These are phyloP conservation scores for Bubo bubo DNA, from an alignment of 2,113 vertebrate genomes.

Conservation along the genomic window DNA sequence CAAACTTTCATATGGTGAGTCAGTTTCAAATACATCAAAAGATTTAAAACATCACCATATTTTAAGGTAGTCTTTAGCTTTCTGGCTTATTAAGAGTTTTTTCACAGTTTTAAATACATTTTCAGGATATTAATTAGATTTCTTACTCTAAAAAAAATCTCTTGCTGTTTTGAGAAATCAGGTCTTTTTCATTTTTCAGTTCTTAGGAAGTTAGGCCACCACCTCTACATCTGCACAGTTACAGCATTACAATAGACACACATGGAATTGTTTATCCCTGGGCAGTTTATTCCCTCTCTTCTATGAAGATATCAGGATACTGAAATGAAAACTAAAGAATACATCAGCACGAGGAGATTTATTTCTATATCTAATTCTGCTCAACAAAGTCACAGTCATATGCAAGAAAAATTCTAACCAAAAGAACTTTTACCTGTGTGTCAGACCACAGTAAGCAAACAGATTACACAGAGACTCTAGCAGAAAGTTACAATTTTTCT, in stretches of 20 bases:
- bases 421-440: not conserved
- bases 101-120: not conserved
- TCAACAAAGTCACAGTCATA: not conserved
- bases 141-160: not conserved
- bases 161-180: not conserved
- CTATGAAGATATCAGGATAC: not conserved
- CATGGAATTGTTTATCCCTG: accelerated
- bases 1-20: not conserved
- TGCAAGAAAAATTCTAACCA: not conserved
- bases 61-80: not conserved
- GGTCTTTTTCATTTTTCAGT: not conserved
- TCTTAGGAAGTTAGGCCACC: not conserved
- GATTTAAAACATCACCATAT: not conserved
- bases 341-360: not conserved
- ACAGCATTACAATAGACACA: not conserved
- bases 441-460: not conserved
- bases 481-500: not conserved
- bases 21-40: not conserved
- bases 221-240: not conserved
- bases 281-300: not conserved
- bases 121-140: not conserved
- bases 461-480: accelerated
- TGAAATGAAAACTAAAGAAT: not conserved
- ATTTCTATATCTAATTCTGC: not conserved
- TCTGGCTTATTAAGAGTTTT: not conserved